These are phyloP conservation scores for Parochlus steinenii DNA, from an alignment of 2,888 invertebrate genomes.

Conservation along the genomic window DNA sequence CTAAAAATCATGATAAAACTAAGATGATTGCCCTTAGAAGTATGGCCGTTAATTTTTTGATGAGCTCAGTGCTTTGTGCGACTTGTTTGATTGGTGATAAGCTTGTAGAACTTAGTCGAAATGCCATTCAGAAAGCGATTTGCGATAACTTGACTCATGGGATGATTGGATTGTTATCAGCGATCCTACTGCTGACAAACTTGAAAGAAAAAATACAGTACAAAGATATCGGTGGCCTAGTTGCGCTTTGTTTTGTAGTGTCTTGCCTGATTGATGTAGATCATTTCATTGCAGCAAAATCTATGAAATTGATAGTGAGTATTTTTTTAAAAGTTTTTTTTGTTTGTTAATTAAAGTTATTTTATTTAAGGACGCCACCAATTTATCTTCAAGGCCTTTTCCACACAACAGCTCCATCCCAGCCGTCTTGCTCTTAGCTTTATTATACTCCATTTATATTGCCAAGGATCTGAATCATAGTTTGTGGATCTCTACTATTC, in stretches of 20 bases:
- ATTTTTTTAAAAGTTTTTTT: background rate
- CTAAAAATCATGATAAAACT: too few relatives aligned
- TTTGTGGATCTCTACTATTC: background rate
- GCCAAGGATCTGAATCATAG: background rate
- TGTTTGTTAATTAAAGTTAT: background rate
- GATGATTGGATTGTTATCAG: slow-evolving; percentile 1
- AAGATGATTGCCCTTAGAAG: slow-evolving; percentile 9
- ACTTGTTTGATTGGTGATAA: slow-evolving; percentile 8
- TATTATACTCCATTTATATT: background rate
- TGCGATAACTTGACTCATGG: slow-evolving; percentile 6
- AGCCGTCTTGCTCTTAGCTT: background rate
- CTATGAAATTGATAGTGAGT: slow-evolving; percentile 4
- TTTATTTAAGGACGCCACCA: slow-evolving; percentile 9
- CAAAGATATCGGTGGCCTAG: too few relatives aligned
- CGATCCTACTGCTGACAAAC: background rate
- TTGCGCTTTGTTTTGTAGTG: background rate
- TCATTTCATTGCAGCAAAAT: slow-evolving; percentile 9
- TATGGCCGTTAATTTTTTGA: slow-evolving; percentile 1
- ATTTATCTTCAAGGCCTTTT: slow-evolving; percentile 3
- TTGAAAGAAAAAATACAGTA: slow-evolving; percentile 1
- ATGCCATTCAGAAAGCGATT: background rate
- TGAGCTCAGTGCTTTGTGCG: background rate
- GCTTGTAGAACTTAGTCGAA: background rate
- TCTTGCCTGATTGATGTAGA: slow-evolving; percentile 8
- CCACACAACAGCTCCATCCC: slow-evolving; percentile 7